These are phyloP conservation scores for Mamestra configurata DNA, from an alignment of 1,140 invertebrate genomes.

Conservation along the genomic window DNA sequence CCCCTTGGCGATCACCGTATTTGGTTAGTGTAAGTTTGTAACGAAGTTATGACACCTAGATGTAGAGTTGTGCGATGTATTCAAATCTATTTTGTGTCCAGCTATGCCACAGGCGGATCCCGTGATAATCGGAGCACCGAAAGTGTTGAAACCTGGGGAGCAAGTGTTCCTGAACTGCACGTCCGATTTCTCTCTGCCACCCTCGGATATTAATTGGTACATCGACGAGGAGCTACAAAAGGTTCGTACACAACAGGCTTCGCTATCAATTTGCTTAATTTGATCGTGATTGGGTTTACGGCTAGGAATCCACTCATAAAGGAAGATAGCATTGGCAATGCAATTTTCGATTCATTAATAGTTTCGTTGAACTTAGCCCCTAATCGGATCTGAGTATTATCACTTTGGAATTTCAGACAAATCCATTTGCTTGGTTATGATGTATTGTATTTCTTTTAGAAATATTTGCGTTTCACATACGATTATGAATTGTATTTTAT, in stretches of 20 bases:
- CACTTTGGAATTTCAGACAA: neutral
- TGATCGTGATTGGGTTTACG: slow-evolving; percentile 35
- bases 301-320: slow-evolving; percentile 14
- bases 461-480: neutral
- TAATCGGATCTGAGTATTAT: slow-evolving; percentile 21
- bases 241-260: slow-evolving; percentile 73
- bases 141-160: slow-evolving; percentile 89
- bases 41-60: slow-evolving; percentile 54
- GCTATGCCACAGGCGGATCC: slow-evolving; percentile 89
- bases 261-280: slow-evolving; percentile 42
- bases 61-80: slow-evolving; percentile 58
- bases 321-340: slow-evolving; percentile 17
- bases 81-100: slow-evolving; percentile 76
- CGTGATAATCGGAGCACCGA: slow-evolving; percentile 87
- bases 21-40: slow-evolving; percentile 49
- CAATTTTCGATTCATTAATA: slow-evolving; percentile 42
- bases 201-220: slow-evolving; percentile 89
- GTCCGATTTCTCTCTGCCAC: slow-evolving; percentile 89
- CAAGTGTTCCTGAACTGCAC: slow-evolving; percentile 89
- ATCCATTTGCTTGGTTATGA: neutral
- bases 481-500: too few relatives aligned
- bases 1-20: slow-evolving; percentile 26
- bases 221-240: slow-evolving; percentile 89
- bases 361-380: slow-evolving; percentile 5
- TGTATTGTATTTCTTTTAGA: neutral